Evolutionary conservation across 2,113 vertebrate genomes (phyloP).

Genomic region (Menura novaehollandiae): DNA sequence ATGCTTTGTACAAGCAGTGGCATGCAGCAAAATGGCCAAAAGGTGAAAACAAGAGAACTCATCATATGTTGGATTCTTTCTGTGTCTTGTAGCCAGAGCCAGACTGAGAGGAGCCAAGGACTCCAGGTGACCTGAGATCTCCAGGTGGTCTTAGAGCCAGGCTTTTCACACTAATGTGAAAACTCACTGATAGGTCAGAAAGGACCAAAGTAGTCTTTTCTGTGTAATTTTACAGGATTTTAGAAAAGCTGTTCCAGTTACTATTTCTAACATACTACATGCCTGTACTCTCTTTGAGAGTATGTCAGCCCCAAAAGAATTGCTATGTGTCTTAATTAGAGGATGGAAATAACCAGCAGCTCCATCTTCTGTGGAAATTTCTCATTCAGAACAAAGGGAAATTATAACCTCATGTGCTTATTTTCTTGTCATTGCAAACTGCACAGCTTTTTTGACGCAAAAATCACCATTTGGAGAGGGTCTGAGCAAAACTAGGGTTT

Average conservation of each 20-base stretch:
- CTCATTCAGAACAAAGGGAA: background rate
- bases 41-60: background rate
- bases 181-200: background rate
- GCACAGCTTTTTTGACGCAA: background rate
- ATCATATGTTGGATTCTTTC: background rate
- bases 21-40: background rate
- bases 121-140: background rate
- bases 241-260: background rate
- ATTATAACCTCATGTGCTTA: background rate
- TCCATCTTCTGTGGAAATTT: background rate
- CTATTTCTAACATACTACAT: background rate
- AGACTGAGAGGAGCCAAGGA: background rate
- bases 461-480: background rate
- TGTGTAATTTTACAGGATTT: background rate
- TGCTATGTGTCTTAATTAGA: constrained; percentile 21
- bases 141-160: background rate
- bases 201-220: background rate
- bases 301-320: background rate
- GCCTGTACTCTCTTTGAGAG: background rate
- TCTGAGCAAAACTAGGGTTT: background rate
- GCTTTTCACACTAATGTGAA: background rate
- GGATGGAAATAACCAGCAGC: background rate
- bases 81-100: background rate
- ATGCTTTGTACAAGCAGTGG: background rate
- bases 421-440: constrained; percentile 1